Percentiles rank a stretch among this genome's conserved stretches.
phyloP scores from a whole-genome alignment of 1,140 invertebrate genomes.

The Dinothrombium tinctorium region DNA sequence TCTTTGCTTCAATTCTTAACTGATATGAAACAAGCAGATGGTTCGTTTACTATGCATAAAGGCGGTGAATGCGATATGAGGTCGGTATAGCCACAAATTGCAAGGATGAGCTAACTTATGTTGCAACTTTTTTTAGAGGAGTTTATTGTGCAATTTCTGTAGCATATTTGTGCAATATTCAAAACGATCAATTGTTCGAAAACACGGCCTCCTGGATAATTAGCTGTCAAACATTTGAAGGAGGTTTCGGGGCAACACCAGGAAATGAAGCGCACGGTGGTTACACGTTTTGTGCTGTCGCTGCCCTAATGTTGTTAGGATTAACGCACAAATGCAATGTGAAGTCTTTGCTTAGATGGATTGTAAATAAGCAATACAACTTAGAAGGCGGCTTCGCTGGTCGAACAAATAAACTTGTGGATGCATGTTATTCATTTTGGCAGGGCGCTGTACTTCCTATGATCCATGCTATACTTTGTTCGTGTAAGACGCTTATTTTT shows the following conservation, averaged over 20 bases:
- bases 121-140: constrained; percentile 31
- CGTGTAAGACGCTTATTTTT: no score
- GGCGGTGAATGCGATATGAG: constrained; percentile 80
- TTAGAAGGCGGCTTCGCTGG: constrained; percentile 34
- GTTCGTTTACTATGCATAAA: constrained; percentile 67
- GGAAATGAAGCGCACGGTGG: constrained; percentile 95
- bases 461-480: constrained; percentile 35
- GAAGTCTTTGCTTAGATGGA: constrained; percentile 36
- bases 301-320: constrained; percentile 55
- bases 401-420: constrained; percentile 82
- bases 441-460: constrained; percentile 71
- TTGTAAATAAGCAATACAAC: constrained; percentile 22
- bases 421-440: constrained; percentile 98
- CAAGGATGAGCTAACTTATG: not conserved
- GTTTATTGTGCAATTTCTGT: constrained; percentile 80
- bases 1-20: constrained; percentile 48
- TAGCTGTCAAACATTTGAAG: constrained; percentile 59
- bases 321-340: constrained; percentile 53
- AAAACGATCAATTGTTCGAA: constrained; percentile 48
- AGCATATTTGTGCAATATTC: constrained; percentile 62
- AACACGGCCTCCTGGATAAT: constrained; percentile 71
- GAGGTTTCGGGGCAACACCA: constrained; percentile 80
- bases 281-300: constrained; percentile 88
- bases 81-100: not conserved
- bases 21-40: constrained; percentile 49